Evolutionary conservation across 2,888 invertebrate species (phyloP).

Genomic region (Hyposoter didymator): DNA sequence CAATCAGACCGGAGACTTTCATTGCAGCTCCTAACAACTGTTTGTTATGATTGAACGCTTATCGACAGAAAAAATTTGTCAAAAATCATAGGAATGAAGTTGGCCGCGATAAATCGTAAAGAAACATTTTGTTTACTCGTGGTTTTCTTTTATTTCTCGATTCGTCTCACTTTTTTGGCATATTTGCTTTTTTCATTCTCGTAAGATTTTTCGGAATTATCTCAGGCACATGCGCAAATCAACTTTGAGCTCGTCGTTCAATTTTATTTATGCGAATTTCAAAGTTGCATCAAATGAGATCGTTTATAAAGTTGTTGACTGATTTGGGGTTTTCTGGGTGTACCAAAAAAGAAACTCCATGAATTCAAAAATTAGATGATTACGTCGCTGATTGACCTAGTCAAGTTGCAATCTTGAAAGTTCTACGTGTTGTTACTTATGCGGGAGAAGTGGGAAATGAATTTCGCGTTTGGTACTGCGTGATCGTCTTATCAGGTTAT

Average conservation of each 20-base stretch:
- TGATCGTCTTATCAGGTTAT: conserved; percentile 28
- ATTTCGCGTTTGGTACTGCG: conserved; percentile 45
- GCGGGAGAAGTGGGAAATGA: conserved; percentile 22
- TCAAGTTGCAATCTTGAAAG: not conserved
- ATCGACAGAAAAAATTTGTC: not conserved
- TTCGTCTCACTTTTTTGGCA: not conserved
- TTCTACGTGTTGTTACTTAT: conserved; percentile 10
- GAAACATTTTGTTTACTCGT: not conserved
- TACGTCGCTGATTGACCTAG: not conserved
- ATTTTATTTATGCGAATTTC: not conserved
- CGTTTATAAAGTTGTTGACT: not conserved
- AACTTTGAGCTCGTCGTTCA: not conserved
- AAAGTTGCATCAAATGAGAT: not conserved
- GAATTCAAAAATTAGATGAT: not conserved
- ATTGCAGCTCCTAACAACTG: not conserved
- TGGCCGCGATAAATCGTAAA: not conserved
- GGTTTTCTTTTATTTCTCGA: not conserved
- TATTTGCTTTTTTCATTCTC: not conserved
- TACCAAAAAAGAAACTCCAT: not conserved
- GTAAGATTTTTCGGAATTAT: not conserved
- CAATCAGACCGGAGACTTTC: not conserved
- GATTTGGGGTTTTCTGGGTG: too few species aligned
- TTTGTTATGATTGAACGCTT: not conserved
- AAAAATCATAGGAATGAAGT: not conserved
- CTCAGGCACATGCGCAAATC: not conserved